Evolutionary conservation across 2,888 invertebrate genomes (phyloP), one percentile per base, ranked within the genome.

Genomic region (Calephelis perditalis): DNA sequence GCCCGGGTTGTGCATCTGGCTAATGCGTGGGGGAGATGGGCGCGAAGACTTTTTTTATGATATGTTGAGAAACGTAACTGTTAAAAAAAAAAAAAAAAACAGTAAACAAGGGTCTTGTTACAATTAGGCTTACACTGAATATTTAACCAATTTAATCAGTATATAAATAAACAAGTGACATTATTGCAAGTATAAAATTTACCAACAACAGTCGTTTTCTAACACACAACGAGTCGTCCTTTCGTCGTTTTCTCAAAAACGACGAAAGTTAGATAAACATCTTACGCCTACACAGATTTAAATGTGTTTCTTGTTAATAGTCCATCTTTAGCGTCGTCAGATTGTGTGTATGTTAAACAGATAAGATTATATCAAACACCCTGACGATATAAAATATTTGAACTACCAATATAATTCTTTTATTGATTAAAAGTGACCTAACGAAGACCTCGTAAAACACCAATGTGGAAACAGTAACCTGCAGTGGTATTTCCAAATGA

Each of bases 251-350:
- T 44, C 55, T 56, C 45, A 43, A 40, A 56, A 9, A 37, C 56
- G 52, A 54, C 52, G 52, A 54, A 54, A 54, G 11, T 35, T 6
- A 11, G 52, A 54, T 54, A 54, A 36, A 54, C 52, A 54, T 54
- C 52, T 52, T 26, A 54, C 52, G 35, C 52, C 52, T 54, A 54
- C 52, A 52, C 52, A 54, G 35, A 11, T 54, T 54, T 54, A 54
- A 54, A 54, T 54, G 52, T 35, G 52, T 15, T 52, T 54, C 7
- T 11, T 35, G 52, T 54, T 54, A 54, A 40, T 40, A 40, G 40
- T 40, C 40, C 52, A 36, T 54, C 52, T 52, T 52, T 35, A n/a
- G 35, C 35, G 10, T 52, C 35, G 52, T 36, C 7, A 52, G 52
- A 52, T 52, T 52, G 52, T 35, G 35, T 35, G 35, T 52, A 52